Evolutionary conservation across 2,113 vertebrate genomes (phyloP), one percentile per base, ranked within the genome.

Genomic region (Gambusia affinis): DNA sequence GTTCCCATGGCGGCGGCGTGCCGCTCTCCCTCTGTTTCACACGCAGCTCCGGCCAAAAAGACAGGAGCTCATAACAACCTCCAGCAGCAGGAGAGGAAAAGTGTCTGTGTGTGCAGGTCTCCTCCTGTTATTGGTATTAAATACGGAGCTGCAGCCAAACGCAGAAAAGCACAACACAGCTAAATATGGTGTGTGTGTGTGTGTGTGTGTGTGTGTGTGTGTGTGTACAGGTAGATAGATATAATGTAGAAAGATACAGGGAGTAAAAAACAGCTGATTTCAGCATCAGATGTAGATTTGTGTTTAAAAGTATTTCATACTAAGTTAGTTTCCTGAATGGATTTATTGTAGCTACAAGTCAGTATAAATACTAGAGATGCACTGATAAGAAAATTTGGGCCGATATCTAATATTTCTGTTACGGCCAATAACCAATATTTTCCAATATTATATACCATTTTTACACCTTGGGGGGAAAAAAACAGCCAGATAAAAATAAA

Each of bases 91-190:
- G 86, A 86, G 83, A 77, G 85, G 74, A 82, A 81, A 81, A 75
- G 39, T 85, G 74, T 76, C 75, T 68, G 60, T 64, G 72, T 47
- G 64, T 29, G 39, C 63, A 85, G 73, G 76, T 77, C 82, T 82
- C 83, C 87, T 80, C 81, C 85, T 89, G 83, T 85, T 87, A 75
- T 82, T 88, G 83, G 80, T 85, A 84, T 89, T 84, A 82, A 78
- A 83, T 69, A 77, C 57, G 80, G 44, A 27, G 28, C 64, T 64
- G 68, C 35, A 73, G 79, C 73, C 76, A 77, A 86, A 74, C 64
- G 67, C 77, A 68, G 67, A 62, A 61, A 78, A 73, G 54, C 57
- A 61, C 80, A 73, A 57, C 57, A 66, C 39, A 37, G 70, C 61
- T 19, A 12, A 61, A 64, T 15, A 12, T 12, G 35, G 35, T 37